Conservation (phyloP, 2,888 invertebrate genomes). For the Bellardia bayeri region DNA sequence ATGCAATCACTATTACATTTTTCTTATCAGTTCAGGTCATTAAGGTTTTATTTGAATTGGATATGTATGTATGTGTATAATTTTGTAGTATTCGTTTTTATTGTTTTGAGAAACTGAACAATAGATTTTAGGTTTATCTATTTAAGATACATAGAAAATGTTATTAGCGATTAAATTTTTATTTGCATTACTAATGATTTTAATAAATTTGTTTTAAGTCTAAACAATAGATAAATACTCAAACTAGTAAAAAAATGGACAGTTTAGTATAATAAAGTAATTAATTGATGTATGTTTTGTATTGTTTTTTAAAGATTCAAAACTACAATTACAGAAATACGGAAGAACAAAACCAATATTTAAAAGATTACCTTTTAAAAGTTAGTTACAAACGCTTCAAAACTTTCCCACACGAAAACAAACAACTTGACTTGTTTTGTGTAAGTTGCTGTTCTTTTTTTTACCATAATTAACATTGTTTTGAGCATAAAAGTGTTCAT, state of each 20-base stretch:
- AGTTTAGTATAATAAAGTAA: background rate
- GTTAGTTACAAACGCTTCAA: background rate
- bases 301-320: too few relatives aligned
- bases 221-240: background rate
- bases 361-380: too few relatives aligned
- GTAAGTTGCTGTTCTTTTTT: background rate
- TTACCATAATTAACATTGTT: conserved; percentile 48
- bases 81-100: conserved; percentile 2
- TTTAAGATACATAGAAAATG: background rate
- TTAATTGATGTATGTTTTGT: too few relatives aligned
- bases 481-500: conserved; percentile 59
- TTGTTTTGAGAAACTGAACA: too few relatives aligned
- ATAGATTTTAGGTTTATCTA: background rate
- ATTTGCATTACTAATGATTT: conserved; percentile 16
- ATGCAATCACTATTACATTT: conserved; percentile 33
- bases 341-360: too few relatives aligned
- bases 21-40: conserved; percentile 19
- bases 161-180: conserved; percentile 5
- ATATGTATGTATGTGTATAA: background rate
- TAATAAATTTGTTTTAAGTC: background rate
- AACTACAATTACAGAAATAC: too few relatives aligned
- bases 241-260: background rate
- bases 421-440: conserved; percentile 55
- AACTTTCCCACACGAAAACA: conserved; percentile 32
- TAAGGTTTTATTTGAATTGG: conserved; percentile 19